Evolutionary conservation across 2,888 invertebrate species (phyloP).

Genomic region (Itoplectis maculator): DNA sequence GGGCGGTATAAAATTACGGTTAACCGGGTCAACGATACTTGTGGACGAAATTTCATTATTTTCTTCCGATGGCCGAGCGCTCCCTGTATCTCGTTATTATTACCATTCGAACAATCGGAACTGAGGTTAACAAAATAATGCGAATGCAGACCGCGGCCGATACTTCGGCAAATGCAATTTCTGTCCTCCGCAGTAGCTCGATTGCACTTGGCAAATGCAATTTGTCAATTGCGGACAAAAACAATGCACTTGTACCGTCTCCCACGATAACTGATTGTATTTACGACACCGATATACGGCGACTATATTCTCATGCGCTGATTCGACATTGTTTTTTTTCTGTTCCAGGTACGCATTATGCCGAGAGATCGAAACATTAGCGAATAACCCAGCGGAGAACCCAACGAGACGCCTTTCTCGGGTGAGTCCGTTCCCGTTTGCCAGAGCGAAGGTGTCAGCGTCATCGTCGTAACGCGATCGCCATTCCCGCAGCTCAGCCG

Average conservation of each 20-base stretch:
- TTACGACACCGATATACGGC: no score
- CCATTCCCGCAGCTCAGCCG: not conserved
- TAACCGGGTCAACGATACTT: not conserved
- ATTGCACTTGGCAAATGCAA: no score
- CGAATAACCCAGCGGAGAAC: not conserved
- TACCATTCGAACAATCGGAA: not conserved
- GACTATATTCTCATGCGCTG: not conserved
- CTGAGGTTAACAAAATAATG: not conserved
- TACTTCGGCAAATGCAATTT: no score
- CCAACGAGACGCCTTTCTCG: constrained; percentile 20
- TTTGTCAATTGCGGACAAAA: no score
- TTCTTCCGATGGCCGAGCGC: no score
- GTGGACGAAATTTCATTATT: not conserved
- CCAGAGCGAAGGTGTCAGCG: no score
- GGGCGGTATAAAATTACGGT: not conserved
- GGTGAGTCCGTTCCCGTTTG: constrained; percentile 65
- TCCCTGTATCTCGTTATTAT: no score
- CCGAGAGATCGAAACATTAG: not conserved
- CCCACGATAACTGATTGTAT: no score
- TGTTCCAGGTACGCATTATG: constrained; percentile 72
- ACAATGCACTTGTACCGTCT: no score
- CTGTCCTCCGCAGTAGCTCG: no score
- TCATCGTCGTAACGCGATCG: not conserved
- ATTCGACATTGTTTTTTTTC: constrained; percentile 50
- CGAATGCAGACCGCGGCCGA: no score